Base-by-base conservation (phyloP, 2,888 invertebrate genomes). In the Lasioglossum lativentre region DNA sequence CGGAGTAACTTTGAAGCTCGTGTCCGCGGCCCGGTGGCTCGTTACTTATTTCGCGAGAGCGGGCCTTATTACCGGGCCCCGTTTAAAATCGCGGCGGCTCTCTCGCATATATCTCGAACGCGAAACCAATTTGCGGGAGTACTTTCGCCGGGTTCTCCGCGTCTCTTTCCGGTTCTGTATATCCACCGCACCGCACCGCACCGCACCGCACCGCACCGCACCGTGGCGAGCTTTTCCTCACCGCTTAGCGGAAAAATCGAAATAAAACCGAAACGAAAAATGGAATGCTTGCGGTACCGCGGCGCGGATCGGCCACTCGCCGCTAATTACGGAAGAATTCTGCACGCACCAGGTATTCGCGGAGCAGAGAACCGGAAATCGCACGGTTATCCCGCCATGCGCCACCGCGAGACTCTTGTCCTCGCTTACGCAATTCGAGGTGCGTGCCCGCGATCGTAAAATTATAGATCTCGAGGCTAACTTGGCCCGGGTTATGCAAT, bases 1-100 rank as follows among this genome's bases (percentile, higher is more conserved):
- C 78, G 81, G 73, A 83, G 86, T 89, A 89, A 89, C 84, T 89
- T 89, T 89, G 85, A 85, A 89, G 80, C 34, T 34, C 83, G 77
- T 83, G 80, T 79, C 71, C 83, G 70, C 78, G 52, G 52, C 79
- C 71, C 68, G 68, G 78, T 80, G 82, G 83, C 80, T 87, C 88
- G 84, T 89, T 89, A 86, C 78, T 89, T 88, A 80, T 86, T 89
- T 88, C 82, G 66, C 71, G 74, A 78, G 85, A 78, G 85, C 82
- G 78, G 70, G 74, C 75, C 80, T 86, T 86, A 83, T 86, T 89
- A 83, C 78, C 79, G 52, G 72, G 42, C 23, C 66, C 74, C 82
- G 79, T 75, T 89, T 83, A 81, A 78, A 79, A 78, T 45, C 66
- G 38, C 80, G 27, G n/a, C 30, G 73, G 40, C 23, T 38, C 45